A percentile compares a stretch with the other conserved stretches of the same genome.
phyloP scores from a whole-genome alignment of 2,797 vertebrate species.

The Euphonia xanthogaster region DNA sequence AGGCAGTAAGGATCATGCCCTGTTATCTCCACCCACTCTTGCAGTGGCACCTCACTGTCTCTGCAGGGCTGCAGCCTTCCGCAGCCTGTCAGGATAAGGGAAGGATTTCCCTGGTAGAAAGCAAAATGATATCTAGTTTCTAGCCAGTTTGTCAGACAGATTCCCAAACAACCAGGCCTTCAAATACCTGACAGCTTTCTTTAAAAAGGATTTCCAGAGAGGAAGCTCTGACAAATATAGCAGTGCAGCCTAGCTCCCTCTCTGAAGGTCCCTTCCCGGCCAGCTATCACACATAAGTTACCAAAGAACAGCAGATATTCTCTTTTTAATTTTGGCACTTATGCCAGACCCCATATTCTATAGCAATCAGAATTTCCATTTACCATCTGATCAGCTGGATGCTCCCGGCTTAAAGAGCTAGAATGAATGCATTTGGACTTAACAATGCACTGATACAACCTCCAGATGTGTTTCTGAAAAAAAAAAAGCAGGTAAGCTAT shows the following conservation, averaged over 20 bases:
- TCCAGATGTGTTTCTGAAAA: neutral
- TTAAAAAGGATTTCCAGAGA: neutral
- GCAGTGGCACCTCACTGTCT: neutral
- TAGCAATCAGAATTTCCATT: neutral
- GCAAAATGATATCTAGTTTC: neutral
- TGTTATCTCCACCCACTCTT: neutral
- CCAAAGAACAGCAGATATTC: neutral
- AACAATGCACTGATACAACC: neutral
- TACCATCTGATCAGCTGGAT: neutral
- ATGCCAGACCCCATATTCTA: neutral
- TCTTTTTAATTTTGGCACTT: neutral
- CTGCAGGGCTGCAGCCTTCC: neutral
- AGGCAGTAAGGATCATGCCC: neutral
- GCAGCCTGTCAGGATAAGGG: neutral
- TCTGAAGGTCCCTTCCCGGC: neutral
- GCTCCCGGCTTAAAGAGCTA: neutral
- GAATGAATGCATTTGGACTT: neutral
- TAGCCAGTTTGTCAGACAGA: neutral
- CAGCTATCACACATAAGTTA: neutral
- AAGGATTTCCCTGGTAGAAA: neutral
- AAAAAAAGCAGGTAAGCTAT: neutral
- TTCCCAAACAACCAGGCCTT: neutral
- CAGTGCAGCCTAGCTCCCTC: neutral
- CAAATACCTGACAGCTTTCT: neutral
- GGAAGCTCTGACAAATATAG: neutral